A percentile compares a stretch with the other conserved stretches of the same genome.
These are phyloP conservation scores for Morpho helenor DNA, from an alignment of 2,888 invertebrate species.

Conservation along the genomic window DNA sequence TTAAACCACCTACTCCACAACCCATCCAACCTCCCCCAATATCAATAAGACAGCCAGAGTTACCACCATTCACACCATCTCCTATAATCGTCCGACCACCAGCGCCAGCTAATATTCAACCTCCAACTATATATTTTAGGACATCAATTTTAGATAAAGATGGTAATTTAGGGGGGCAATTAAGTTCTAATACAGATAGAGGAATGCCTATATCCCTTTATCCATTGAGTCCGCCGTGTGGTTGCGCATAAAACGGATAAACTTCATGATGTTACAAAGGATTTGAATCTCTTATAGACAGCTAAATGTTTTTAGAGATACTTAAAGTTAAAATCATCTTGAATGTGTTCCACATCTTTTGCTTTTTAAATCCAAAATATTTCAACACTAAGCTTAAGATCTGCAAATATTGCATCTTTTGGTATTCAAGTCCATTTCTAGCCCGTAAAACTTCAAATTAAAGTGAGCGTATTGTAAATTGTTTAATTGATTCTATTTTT, in stretches of 20 bases:
- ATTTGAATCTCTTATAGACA: too few relatives aligned
- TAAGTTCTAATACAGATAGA: not conserved
- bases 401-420: too few relatives aligned
- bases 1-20: slow-evolving; percentile 40
- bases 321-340: too few relatives aligned
- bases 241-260: not conserved
- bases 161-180: not conserved
- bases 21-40: slow-evolving; percentile 38
- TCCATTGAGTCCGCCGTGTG: not conserved
- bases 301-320: too few relatives aligned
- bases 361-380: too few relatives aligned
- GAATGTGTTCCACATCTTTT: too few relatives aligned
- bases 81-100: slow-evolving; percentile 47
- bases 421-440: too few relatives aligned
- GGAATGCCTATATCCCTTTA: not conserved
- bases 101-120: slow-evolving; percentile 37
- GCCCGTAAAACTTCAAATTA: too few relatives aligned
- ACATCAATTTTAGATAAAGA: slow-evolving; percentile 16
- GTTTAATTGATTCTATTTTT: too few relatives aligned
- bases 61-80: slow-evolving; percentile 31
- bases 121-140: slow-evolving; percentile 40
- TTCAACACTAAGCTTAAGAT: too few relatives aligned
- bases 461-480: too few relatives aligned
- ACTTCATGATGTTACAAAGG: too few relatives aligned
- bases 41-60: slow-evolving; percentile 35